These are phyloP conservation scores for Telmatherina bonti DNA, from an alignment of 2,797 vertebrate species.

Conservation along the genomic window DNA sequence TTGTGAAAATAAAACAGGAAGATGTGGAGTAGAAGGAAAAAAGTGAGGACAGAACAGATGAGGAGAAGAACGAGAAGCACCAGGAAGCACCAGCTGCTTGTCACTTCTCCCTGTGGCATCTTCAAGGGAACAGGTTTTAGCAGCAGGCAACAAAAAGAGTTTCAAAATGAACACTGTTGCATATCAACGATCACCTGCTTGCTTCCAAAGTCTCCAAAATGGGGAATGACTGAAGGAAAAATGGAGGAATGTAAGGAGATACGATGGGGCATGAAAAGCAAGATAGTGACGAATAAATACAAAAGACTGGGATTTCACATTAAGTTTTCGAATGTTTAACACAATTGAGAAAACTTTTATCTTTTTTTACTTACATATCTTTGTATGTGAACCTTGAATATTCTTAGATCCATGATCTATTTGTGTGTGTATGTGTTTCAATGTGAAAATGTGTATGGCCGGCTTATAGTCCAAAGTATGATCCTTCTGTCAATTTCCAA, in stretches of 20 bases:
- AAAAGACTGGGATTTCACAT: neutral
- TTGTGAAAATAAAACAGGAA: constrained; percentile 43
- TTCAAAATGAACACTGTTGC: constrained; percentile 41
- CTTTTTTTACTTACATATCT: neutral
- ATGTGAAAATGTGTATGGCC: constrained; percentile 34
- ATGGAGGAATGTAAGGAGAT: neutral
- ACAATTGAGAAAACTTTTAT: neutral
- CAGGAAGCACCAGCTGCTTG: constrained; percentile 39
- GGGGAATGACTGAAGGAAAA: constrained; percentile 1
- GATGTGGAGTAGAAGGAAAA: constrained; percentile 25
- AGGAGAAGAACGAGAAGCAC: constrained; percentile 34
- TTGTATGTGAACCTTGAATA: constrained; percentile 23
- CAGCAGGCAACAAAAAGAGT: constrained; percentile 25
- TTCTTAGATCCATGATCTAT: constrained; percentile 12
- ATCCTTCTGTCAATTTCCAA: constrained; percentile 72
- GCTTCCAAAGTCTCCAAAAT: constrained; percentile 2
- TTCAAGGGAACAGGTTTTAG: constrained; percentile 33
- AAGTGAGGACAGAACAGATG: constrained; percentile 19
- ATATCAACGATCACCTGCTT: constrained; percentile 16
- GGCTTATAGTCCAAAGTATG: constrained; percentile 53
- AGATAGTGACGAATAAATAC: neutral
- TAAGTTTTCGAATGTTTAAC: neutral
- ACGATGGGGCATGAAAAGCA: neutral
- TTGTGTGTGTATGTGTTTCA: constrained; percentile 1
- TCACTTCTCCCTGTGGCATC: constrained; percentile 44